Evolutionary conservation across 1,140 invertebrate species (phyloP).

Genomic region (Brachionus asplanchnoidis): DNA sequence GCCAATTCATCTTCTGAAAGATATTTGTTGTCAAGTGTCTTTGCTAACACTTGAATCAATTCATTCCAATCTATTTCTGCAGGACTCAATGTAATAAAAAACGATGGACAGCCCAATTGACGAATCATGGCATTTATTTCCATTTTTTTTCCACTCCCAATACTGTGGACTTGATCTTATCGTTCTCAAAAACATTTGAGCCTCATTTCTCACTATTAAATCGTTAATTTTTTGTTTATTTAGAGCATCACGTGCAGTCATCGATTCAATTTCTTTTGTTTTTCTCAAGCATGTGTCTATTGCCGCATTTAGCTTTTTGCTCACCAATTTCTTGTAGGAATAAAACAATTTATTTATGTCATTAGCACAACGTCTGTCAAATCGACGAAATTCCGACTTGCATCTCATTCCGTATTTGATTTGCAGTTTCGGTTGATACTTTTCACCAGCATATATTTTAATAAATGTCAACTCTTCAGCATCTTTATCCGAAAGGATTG

Average conservation of each 20-base stretch:
- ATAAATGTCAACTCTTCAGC: background rate
- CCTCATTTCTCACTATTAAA: background rate
- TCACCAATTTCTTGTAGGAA: constrained; percentile 2
- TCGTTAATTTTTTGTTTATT: background rate
- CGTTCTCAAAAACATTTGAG: constrained; percentile 2
- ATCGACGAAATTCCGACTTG: background rate
- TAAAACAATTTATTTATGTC: background rate
- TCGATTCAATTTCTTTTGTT: background rate
- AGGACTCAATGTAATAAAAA: background rate
- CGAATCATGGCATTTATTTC: constrained; percentile 7
- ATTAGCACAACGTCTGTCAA: background rate
- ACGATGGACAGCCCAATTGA: background rate
- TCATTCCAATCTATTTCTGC: background rate
- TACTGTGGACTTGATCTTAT: background rate
- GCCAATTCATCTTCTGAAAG: background rate
- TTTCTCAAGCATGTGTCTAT: background rate
- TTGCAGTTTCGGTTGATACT: background rate
- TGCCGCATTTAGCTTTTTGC: background rate
- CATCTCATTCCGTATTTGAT: background rate
- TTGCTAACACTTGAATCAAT: background rate
- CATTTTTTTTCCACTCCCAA: background rate
- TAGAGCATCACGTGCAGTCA: background rate
- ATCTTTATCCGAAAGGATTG: background rate
- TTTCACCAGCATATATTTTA: background rate
- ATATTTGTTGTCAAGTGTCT: background rate